phyloP scores from a whole-genome alignment of 1,140 invertebrate genomes.

The Babylonia areolata region DNA sequence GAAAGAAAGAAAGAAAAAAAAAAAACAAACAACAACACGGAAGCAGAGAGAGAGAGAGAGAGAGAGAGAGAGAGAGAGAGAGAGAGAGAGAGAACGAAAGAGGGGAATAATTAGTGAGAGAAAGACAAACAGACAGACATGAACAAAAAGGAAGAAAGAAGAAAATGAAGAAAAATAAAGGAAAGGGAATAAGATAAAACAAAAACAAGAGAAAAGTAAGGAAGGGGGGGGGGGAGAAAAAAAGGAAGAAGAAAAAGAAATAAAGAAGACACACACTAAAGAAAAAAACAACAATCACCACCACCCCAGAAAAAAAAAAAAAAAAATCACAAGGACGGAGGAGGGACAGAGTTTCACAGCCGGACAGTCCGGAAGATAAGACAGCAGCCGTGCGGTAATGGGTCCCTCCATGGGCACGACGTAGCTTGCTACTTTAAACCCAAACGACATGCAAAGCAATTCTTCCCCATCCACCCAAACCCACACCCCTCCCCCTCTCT shows the following conservation, averaged over 20 bases:
- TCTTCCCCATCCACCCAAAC: too few relatives aligned
- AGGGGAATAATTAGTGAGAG: constrained; percentile 3
- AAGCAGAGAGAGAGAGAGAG: constrained; percentile 9
- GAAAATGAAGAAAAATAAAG: neutral
- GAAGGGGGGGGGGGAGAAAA: neutral
- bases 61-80: constrained; percentile 1
- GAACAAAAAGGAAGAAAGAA: neutral
- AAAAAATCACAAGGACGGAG: too few relatives aligned
- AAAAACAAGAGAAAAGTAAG: too few relatives aligned
- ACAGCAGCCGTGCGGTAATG: neutral
- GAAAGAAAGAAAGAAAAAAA: constrained; percentile 16
- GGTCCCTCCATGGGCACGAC: neutral
- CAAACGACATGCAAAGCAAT: neutral
- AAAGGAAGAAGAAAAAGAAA: too few relatives aligned
- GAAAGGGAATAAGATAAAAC: too few relatives aligned
- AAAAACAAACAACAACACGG: neutral
- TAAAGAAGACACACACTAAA: too few relatives aligned
- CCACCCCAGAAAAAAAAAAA: too few relatives aligned
- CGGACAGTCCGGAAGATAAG: too few relatives aligned
- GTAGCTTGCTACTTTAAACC: neutral
- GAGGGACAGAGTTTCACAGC: too few relatives aligned
- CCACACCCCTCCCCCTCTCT: neutral
- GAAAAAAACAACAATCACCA: too few relatives aligned
- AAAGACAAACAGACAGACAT: neutral
- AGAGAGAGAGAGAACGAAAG: constrained; percentile 8